These are phyloP conservation scores for Aspidiotus rigidus DNA, from an alignment of 2,888 invertebrate genomes.

Conservation along the genomic window DNA sequence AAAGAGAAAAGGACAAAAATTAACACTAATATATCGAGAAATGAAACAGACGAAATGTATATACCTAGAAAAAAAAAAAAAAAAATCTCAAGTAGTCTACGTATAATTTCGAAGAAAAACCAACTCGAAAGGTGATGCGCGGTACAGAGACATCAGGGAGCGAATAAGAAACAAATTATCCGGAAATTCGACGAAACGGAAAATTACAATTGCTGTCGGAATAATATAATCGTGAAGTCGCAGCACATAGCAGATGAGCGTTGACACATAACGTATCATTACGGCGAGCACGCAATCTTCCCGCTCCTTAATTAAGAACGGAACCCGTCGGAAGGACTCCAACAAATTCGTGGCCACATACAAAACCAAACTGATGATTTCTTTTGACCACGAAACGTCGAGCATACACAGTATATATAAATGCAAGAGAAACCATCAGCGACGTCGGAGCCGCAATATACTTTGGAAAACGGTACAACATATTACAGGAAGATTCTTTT, in stretches of 20 bases:
- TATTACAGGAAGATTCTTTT: slow-evolving; percentile 16
- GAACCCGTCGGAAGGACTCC: slow-evolving; percentile 27
- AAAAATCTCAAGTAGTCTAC: not conserved
- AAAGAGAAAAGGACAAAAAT: not conserved
- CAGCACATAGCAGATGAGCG: slow-evolving; percentile 6
- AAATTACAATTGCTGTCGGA: slow-evolving; percentile 1
- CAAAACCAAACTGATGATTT: slow-evolving; percentile 14
- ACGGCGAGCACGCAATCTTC: slow-evolving; percentile 28
- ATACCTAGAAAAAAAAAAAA: not conserved
- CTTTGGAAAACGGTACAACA: slow-evolving; percentile 6
- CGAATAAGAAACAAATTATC: not conserved
- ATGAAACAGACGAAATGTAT: not conserved
- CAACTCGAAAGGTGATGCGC: no score
- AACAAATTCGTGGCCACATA: slow-evolving; percentile 7
- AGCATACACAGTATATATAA: not conserved
- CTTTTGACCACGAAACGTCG: slow-evolving; percentile 29
- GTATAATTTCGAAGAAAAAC: no score
- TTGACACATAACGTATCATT: slow-evolving; percentile 31
- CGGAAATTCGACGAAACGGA: slow-evolving; percentile 4
- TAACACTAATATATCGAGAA: not conserved
- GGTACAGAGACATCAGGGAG: no score
- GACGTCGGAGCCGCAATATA: slow-evolving; percentile 7
- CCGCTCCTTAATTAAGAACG: slow-evolving; percentile 26
- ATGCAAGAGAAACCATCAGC: no score
- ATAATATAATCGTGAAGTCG: not conserved